A percentile compares a stretch with the other conserved stretches of the same genome.
Evolutionary conservation across 1,140 invertebrate species (phyloP).

Genomic region (Drosophila ambigua): DNA sequence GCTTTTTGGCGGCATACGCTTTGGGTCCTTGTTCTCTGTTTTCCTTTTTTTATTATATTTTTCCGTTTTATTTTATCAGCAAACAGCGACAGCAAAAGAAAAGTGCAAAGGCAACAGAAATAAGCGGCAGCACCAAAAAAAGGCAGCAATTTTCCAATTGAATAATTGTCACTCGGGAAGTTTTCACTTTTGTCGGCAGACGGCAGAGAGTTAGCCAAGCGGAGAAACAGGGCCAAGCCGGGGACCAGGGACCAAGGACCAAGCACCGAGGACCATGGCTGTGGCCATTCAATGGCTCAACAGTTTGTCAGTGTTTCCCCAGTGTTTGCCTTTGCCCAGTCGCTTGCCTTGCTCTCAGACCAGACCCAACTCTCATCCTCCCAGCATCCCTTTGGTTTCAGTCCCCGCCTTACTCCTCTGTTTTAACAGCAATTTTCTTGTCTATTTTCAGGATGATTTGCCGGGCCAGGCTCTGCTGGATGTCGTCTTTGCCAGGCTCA

Average conservation of each 20-base stretch:
- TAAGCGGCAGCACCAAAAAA: slow-evolving; percentile 9
- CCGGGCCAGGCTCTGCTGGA: slow-evolving; percentile 94
- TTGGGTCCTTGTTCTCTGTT: not conserved
- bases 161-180: slow-evolving; percentile 80
- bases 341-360: slow-evolving; percentile 18
- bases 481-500: slow-evolving; percentile 94
- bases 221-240: slow-evolving; percentile 21
- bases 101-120: slow-evolving; percentile 12
- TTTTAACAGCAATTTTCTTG: slow-evolving; percentile 83
- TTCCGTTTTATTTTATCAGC: slow-evolving; percentile 41
- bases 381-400: not conserved
- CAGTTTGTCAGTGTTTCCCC: slow-evolving; percentile 73
- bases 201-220: slow-evolving; percentile 42
- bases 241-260: not conserved
- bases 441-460: slow-evolving; percentile 90
- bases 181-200: slow-evolving; percentile 74
- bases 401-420: slow-evolving; percentile 10
- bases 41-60: slow-evolving; percentile 35
- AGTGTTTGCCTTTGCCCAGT: slow-evolving; percentile 55
- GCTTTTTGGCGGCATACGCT: slow-evolving; percentile 34
- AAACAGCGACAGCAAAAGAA: slow-evolving; percentile 4
- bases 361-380: not conserved
- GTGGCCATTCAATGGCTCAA: slow-evolving; percentile 76
- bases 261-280: slow-evolving; percentile 24
- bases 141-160: slow-evolving; percentile 79